Percentiles rank a stretch among this genome's conserved stretches.
Conservation (phyloP, 2,797 vertebrate species). For the Acridotheres tristis region DNA sequence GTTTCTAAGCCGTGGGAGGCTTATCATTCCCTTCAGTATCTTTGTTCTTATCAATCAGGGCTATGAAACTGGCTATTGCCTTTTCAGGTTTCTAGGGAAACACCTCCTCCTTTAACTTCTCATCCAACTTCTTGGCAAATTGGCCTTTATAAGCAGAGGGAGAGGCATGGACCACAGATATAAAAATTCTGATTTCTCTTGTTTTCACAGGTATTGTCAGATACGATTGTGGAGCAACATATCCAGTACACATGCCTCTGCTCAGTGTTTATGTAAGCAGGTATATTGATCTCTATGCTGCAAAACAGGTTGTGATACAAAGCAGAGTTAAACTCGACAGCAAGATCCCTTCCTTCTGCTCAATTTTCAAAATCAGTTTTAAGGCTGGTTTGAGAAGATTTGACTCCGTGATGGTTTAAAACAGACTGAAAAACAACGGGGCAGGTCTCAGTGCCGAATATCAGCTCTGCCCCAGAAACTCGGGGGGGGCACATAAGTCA, state of each 20-base stretch:
- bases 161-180: rapidly evolving
- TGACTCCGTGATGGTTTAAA: not conserved
- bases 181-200: not conserved
- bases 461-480: not conserved
- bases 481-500: rapidly evolving
- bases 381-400: not conserved
- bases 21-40: not conserved
- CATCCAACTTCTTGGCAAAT: not conserved
- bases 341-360: not conserved
- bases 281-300: not conserved
- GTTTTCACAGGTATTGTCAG: not conserved
- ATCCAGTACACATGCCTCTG: rapidly evolving
- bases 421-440: not conserved
- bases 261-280: not conserved
- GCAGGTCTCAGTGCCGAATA: not conserved
- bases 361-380: not conserved
- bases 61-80: not conserved
- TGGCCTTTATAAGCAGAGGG: not conserved
- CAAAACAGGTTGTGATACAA: not conserved
- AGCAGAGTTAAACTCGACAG: not conserved
- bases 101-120: not conserved
- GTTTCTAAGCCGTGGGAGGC: not conserved
- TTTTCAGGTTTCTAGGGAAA: not conserved
- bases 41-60: not conserved
- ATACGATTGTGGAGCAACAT: not conserved